Conservation (phyloP, 2,888 invertebrate genomes). For the Epinotia ramella region DNA sequence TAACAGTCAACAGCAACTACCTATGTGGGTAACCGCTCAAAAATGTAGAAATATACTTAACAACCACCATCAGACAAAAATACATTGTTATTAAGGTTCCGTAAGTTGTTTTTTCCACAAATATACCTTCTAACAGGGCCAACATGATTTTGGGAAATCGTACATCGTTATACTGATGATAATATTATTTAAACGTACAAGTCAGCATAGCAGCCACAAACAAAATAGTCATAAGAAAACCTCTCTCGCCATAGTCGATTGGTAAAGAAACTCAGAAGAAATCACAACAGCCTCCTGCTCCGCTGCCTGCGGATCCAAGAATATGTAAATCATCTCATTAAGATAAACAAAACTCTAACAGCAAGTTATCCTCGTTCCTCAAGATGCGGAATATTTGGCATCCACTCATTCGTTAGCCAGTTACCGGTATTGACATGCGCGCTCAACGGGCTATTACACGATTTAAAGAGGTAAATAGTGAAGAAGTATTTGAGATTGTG, state of each 20-base stretch:
- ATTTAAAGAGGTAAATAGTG: constrained; percentile 38
- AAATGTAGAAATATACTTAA: constrained; percentile 31
- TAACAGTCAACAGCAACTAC: constrained; percentile 50
- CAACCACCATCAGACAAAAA: constrained; percentile 31
- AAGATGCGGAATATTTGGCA: constrained; percentile 63
- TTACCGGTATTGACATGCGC: constrained; percentile 63
- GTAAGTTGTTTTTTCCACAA: constrained; percentile 24
- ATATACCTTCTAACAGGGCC: neutral
- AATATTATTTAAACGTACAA: constrained; percentile 37
- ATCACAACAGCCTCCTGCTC: constrained; percentile 43
- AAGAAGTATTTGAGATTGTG: constrained; percentile 16
- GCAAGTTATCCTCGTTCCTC: constrained; percentile 58
- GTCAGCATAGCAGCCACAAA: constrained; percentile 29
- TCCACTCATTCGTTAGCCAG: constrained; percentile 64
- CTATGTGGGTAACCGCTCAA: constrained; percentile 37
- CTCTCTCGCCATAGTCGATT: constrained; percentile 1
- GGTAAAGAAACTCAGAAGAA: constrained; percentile 26
- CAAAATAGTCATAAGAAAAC: constrained; percentile 9
- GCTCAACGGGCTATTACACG: constrained; percentile 22
- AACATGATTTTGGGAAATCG: constrained; percentile 22
- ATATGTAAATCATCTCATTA: constrained; percentile 72
- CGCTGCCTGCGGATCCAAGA: constrained; percentile 60
- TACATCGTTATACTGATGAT: constrained; percentile 29
- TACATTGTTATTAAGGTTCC: constrained; percentile 33
- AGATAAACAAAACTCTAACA: constrained; percentile 63